These are phyloP conservation scores for Drosophila siamana DNA, from an alignment of 2,888 invertebrate genomes.

Conservation along the genomic window DNA sequence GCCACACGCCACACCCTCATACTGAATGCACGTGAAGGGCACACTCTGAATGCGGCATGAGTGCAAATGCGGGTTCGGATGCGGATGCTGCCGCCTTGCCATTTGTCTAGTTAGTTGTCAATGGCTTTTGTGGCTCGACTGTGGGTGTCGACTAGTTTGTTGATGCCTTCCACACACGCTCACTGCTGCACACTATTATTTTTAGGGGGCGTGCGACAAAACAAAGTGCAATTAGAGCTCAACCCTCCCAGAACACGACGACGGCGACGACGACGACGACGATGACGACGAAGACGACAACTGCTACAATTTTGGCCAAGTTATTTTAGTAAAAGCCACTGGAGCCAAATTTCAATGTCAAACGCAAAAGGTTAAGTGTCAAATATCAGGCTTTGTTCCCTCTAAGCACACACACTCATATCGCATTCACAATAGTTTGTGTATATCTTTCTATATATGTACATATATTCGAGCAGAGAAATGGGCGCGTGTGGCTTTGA, in stretches of 20 bases:
- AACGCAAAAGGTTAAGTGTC: slow-evolving; percentile 65
- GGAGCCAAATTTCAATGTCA: slow-evolving; percentile 57
- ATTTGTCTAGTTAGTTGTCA: slow-evolving; percentile 37
- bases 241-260: background rate
- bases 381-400: slow-evolving; percentile 37
- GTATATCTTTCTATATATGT: background rate
- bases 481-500: slow-evolving; percentile 32
- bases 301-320: slow-evolving; percentile 13
- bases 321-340: slow-evolving; percentile 34
- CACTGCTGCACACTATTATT: slow-evolving; percentile 37
- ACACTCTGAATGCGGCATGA: background rate
- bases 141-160: slow-evolving; percentile 28
- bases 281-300: too few relatives aligned
- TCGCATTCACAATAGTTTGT: background rate
- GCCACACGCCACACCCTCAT: background rate
- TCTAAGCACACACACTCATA: slow-evolving; percentile 15
- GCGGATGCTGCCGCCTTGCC: slow-evolving; percentile 8
- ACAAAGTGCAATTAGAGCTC: slow-evolving; percentile 48
- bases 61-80: background rate
- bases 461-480: slow-evolving; percentile 1
- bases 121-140: slow-evolving; percentile 29
- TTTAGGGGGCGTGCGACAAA: slow-evolving; percentile 35
- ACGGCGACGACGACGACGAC: background rate
- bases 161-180: slow-evolving; percentile 6
- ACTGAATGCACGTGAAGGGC: background rate